These are phyloP conservation scores for Aethes cnicana DNA, from an alignment of 2,888 invertebrate genomes.

Conservation along the genomic window DNA sequence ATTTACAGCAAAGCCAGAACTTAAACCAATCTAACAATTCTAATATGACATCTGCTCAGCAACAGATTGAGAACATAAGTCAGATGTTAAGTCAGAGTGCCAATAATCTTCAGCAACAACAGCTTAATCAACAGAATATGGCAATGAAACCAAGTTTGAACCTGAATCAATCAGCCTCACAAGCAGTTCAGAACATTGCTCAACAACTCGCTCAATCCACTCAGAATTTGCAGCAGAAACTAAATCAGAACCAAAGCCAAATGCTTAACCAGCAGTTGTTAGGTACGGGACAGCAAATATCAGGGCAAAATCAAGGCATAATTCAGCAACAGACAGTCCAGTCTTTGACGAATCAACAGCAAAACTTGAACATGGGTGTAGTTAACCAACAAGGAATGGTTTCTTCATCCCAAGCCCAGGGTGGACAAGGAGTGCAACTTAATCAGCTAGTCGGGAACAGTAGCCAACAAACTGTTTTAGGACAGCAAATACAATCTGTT, in stretches of 20 bases:
- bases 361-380: conserved; percentile 73
- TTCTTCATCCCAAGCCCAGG: conserved; percentile 65
- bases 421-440: conserved; percentile 62
- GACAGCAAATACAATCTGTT: conserved; percentile 78
- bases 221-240: conserved; percentile 65
- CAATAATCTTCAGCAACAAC: conserved; percentile 72
- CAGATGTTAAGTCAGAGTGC: conserved; percentile 81
- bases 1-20: conserved; percentile 64
- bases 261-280: conserved; percentile 72
- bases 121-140: conserved; percentile 69
- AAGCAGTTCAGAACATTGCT: conserved; percentile 75
- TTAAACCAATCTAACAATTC: conserved; percentile 62
- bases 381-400: conserved; percentile 70
- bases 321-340: conserved; percentile 75
- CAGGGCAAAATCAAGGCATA: conserved; percentile 64
- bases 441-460: conserved; percentile 72
- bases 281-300: conserved; percentile 76
- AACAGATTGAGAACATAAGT: conserved; percentile 84
- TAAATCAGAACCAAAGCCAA: conserved; percentile 72
- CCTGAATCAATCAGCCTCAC: conserved; percentile 66
- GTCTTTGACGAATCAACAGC: conserved; percentile 68
- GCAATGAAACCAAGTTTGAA: conserved; percentile 72
- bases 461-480: conserved; percentile 63
- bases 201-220: conserved; percentile 74
- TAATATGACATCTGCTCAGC: conserved; percentile 82